Base-by-base conservation (phyloP, 2,888 invertebrate species). In the Torymus texanus region DNA sequence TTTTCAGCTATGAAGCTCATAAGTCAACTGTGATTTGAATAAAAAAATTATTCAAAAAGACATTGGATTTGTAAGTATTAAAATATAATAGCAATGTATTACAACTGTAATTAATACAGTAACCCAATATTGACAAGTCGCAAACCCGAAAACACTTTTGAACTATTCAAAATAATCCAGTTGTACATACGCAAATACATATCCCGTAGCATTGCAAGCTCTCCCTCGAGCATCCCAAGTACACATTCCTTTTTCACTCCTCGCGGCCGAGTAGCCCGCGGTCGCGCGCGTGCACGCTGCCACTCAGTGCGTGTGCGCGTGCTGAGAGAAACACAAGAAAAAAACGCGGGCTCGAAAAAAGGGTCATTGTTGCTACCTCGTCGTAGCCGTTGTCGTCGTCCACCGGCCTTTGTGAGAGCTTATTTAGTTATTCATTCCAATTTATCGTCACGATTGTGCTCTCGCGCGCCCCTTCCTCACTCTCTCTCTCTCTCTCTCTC, bases 361-460 rank as follows among this genome's bases (percentile, higher is more conserved):
- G 63, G 67, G 1, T 80, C 72, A 81, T 81, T 81, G 78, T 81
- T 72, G 66, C 58, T 41, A 8, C 41, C 41, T 41, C 41, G 41
- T 41, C 41, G 41, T 41, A 8, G 41, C 18, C 13, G 59, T 56
- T 41, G 73, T 18, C 71, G 63, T 24, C 14, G 58, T 16, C 50
- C 41, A 24, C 24, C 51, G 53, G 79, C 50, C 74, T 80, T 80
- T 80, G 77, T 80, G 21, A 11, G 24, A 62, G 75, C 78, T 81
- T 76, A 81, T 81, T 81, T 81, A 81, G 81, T 76, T 78, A 78
- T 81, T 81, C 75, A 78, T 81, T 78, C 75, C 75, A 81, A 78
- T 81, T 81, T 78, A 78, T 78, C 78, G 78, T 63, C 63, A 50
- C 68, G 78, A 81, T 78, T 81, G 78, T 78, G 29, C 75, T 66